Base-by-base conservation (phyloP, 2,888 invertebrate species). In the Phortica magna region DNA sequence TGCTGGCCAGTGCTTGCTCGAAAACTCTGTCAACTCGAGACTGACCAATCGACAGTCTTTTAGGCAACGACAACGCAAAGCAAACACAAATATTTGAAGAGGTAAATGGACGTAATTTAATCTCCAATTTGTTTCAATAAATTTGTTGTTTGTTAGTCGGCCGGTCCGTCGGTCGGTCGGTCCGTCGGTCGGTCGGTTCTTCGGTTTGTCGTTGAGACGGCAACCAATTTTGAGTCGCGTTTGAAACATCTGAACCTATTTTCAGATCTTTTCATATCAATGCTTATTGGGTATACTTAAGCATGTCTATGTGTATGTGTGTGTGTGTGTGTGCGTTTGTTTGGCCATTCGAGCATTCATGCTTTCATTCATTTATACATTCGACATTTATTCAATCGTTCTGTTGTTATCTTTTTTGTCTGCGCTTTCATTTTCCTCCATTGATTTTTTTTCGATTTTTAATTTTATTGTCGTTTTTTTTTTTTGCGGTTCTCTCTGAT, bases 51-150 rank as follows among this genome's bases (percentile, higher is more conserved):
- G 31, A 31, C 31, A 31, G 31, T 31, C 31, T 31, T 31, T 31
- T 31, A 31, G 31, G 31, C 31, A 31, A 4, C 31, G 31, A 31
- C 31, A 31, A 31, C 2, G 31, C 31, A 31, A 4, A 4, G 31
- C 31, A 31, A 59, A 64, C 14, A 64, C 39, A 64, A 64, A 64
- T 64, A 64, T 64, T 64, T 64, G 64, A 64, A 64, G 64, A 64
- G 64, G 64, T 64, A 64, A 64, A 64, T 64, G 22, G 64, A 64
- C 64, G 64, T 64, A 64, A 64, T 64, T 64, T 64, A 64, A 39
- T 64, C 64, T 64, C 12, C 64, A 64, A 64, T 64, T 64, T 64
- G 64, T 64, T 64, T 64, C 64, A 64, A 64, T 64, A 64, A 64
- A 64, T 64, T 10, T 19, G 64, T 64, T 64, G 64, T 64, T 64